These are phyloP conservation scores for Macrotis lagotis DNA, from an alignment of 2,113 vertebrate species.

Conservation along the genomic window DNA sequence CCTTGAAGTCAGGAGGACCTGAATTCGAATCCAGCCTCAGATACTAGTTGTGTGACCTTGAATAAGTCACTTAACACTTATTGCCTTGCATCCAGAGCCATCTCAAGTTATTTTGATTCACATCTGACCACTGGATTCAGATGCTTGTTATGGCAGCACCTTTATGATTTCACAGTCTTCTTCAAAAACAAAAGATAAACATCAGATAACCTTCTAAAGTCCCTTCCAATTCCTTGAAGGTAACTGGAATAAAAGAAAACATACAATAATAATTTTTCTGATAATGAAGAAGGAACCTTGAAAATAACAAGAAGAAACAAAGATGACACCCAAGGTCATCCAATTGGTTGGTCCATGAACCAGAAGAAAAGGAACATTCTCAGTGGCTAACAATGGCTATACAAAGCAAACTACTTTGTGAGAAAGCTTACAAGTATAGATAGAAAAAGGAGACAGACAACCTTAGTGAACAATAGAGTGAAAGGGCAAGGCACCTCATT, in stretches of 20 bases:
- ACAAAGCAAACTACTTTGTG: not conserved
- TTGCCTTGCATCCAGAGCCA: no score
- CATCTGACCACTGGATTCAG: no score
- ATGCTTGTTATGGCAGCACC: no score
- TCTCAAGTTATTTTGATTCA: no score
- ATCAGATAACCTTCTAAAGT: not conserved
- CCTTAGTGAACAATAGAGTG: not conserved
- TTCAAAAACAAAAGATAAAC: no score
- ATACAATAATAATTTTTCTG: not conserved
- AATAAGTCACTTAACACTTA: no score
- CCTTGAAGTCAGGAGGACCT: no score
- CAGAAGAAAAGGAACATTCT: not conserved
- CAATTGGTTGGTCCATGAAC: not conserved
- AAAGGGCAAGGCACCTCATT: not conserved
- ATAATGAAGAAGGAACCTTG: not conserved
- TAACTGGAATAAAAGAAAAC: not conserved
- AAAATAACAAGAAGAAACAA: not conserved
- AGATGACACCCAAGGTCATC: not conserved
- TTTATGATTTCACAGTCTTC: no score
- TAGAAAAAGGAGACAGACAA: not conserved
- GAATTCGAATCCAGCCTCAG: no score
- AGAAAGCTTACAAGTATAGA: not conserved
- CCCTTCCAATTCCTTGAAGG: not conserved
- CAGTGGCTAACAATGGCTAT: not conserved
- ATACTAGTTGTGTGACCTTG: no score